These are phyloP conservation scores for Neotoxoptera formosana DNA, from an alignment of 1,140 invertebrate genomes.

Conservation along the genomic window DNA sequence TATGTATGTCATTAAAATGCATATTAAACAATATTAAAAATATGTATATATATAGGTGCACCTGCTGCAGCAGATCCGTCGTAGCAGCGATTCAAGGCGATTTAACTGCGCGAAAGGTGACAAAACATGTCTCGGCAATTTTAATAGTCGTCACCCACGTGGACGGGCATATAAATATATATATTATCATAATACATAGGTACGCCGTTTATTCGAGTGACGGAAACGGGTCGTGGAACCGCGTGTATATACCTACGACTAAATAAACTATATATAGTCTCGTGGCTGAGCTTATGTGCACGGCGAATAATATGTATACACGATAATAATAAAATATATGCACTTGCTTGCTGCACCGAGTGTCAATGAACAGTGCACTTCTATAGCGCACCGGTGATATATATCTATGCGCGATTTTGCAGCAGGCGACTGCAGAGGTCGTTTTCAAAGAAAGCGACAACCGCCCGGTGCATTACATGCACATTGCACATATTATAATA, in stretches of 20 bases:
- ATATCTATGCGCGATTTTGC: neutral
- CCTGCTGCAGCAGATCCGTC: neutral
- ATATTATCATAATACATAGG: neutral
- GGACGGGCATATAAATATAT: neutral
- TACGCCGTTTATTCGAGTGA: neutral
- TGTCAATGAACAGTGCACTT: constrained; percentile 9
- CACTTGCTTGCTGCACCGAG: neutral
- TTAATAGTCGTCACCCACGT: constrained; percentile 1
- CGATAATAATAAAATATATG: neutral
- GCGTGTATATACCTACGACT: neutral
- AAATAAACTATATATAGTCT: neutral
- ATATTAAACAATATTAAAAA: neutral
- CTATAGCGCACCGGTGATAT: neutral
- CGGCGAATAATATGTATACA: neutral
- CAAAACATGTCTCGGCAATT: neutral
- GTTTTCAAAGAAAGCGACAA: neutral
- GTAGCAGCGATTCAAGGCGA: neutral
- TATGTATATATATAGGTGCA: neutral
- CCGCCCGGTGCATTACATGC: neutral
- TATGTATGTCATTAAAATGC: neutral
- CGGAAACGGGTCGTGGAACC: neutral
- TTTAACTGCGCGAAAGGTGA: neutral
- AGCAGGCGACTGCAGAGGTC: neutral
- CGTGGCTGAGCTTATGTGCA: neutral
- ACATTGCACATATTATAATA: no score